Evolutionary conservation across 1,140 invertebrate genomes (phyloP), one percentile per base, ranked within the genome.

Genomic region (Cydia pomonella): DNA sequence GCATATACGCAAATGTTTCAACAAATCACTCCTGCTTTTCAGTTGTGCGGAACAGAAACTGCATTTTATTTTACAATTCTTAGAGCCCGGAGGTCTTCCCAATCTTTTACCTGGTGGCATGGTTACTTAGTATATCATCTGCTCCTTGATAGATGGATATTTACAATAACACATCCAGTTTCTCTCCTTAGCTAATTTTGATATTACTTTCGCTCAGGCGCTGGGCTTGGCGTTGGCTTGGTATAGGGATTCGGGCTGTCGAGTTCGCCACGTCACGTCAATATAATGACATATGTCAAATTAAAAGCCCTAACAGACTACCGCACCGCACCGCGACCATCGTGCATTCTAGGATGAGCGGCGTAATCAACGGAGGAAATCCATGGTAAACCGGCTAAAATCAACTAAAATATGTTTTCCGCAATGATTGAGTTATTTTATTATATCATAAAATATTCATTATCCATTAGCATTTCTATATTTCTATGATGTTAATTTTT

Each of bases 201-300:
- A 89, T 90, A 90, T 88, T 89, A 84, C 86, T 88, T 92, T 90
- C 88, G 89, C 87, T 82, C 88, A 91, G 89, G 89, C 89, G 89
- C 87, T 85, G 53, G 64, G 29, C 64, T 33, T 38, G 64, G 29
- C 9, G 29, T n/a, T 69, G n/a, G 64, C 16, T 69, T 33, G 64
- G 29, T 41, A 63, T 63, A 69, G 64, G 64, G 64, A 29, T 69
- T 38, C 64, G 29, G 13, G 7, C 64, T 33, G 33, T 27, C 25
- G 63, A 66, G 23, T 38, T 33, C 27, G 64, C 64, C 64, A 69
- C 64, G 64, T 69, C 64, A 69, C 64, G 64, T 69, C 64, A 69
- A 21, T 3, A n/a, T n/a, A 23, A 13, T 47, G 72, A 73, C 41
- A 73, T 29, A 73, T 50, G 72, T 50, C 72, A 73, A 23, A 44